These are phyloP conservation scores for Holacanthus passer DNA, from an alignment of 2,113 vertebrate genomes.

Conservation along the genomic window DNA sequence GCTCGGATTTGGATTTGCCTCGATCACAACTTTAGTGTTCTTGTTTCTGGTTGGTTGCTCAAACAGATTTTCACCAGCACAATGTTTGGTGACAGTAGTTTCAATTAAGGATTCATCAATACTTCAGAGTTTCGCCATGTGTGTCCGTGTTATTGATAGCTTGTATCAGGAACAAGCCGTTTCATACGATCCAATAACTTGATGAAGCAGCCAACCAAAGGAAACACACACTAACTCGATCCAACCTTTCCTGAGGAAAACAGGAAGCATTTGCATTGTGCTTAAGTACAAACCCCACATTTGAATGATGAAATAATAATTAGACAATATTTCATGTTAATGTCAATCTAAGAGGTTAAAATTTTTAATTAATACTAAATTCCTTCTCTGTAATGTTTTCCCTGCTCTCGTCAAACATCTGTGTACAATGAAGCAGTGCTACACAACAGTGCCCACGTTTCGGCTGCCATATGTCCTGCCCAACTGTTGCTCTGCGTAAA, in stretches of 20 bases:
- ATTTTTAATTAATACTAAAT: slow-evolving; percentile 51
- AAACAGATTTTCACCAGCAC: neutral
- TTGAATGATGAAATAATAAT: slow-evolving; percentile 18
- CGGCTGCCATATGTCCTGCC: slow-evolving; percentile 71
- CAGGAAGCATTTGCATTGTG: neutral
- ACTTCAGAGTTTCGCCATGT: neutral
- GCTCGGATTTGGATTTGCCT: neutral
- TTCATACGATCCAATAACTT: neutral
- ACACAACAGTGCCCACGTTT: slow-evolving; percentile 71
- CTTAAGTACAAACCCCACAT: neutral
- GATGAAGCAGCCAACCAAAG: neutral
- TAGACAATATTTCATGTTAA: slow-evolving; percentile 30
- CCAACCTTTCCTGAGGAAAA: neutral
- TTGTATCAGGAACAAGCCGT: neutral
- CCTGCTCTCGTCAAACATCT: slow-evolving; percentile 71
- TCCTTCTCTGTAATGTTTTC: slow-evolving; percentile 53
- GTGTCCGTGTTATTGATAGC: slow-evolving; percentile 17
- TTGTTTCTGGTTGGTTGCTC: neutral
- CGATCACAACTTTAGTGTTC: neutral
- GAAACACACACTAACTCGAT: neutral
- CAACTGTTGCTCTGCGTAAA: slow-evolving; percentile 74
- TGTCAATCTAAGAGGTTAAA: slow-evolving; percentile 31
- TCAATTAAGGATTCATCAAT: slow-evolving; percentile 12
- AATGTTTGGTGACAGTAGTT: neutral
- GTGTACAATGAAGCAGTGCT: slow-evolving; percentile 69